These are phyloP conservation scores for Strix uralensis DNA, from an alignment of 2,113 vertebrate genomes.

Conservation along the genomic window DNA sequence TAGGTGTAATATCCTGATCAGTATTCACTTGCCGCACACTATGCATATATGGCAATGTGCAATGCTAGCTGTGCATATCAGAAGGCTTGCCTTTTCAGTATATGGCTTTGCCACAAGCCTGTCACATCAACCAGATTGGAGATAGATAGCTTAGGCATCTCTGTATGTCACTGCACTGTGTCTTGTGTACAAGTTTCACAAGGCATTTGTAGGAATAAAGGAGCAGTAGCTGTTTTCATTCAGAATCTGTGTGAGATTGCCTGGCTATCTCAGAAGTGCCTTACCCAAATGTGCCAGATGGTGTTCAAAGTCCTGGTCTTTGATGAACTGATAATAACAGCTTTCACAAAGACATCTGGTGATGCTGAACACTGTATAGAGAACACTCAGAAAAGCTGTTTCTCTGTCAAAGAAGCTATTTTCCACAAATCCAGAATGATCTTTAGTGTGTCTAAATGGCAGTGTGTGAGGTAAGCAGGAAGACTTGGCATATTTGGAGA, in stretches of 20 bases:
- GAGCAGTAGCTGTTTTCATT: background rate
- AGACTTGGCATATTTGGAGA: background rate
- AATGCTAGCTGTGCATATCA: background rate
- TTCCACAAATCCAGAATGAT: background rate
- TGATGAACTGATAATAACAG: background rate
- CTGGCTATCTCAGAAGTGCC: background rate
- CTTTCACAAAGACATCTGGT: background rate
- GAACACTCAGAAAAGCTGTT: background rate
- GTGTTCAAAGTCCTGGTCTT: background rate
- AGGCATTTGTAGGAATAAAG: background rate
- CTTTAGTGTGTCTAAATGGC: background rate
- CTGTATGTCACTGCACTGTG: background rate
- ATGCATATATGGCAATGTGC: rapidly evolving
- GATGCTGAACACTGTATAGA: background rate
- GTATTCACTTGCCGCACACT: background rate
- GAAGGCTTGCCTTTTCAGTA: background rate
- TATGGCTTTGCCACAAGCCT: background rate
- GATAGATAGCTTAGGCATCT: background rate
- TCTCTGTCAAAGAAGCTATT: background rate
- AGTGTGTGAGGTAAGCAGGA: background rate
- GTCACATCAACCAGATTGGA: background rate
- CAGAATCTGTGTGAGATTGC: background rate
- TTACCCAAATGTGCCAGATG: background rate
- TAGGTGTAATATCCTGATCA: background rate
- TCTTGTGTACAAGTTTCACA: background rate